Conservation (phyloP, 2,888 invertebrate species). For the Troides helena region DNA sequence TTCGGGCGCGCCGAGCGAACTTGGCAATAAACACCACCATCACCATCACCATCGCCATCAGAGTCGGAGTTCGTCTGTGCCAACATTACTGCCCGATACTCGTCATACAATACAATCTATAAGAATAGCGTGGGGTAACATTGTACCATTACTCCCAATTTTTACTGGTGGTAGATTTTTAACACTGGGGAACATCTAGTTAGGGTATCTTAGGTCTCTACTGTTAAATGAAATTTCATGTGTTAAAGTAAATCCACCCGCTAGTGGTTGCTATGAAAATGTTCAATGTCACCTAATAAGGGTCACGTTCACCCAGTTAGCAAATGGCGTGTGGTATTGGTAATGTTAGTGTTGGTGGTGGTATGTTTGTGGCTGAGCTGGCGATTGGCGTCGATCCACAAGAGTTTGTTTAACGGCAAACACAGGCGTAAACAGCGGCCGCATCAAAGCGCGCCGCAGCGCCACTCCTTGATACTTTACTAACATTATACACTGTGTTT, state of each 20-base stretch:
- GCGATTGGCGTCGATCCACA: slow-evolving; percentile 37
- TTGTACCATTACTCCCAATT: not conserved
- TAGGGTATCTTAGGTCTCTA: too few relatives aligned
- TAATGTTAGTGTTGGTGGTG: slow-evolving; percentile 4
- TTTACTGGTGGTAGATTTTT: too few relatives aligned
- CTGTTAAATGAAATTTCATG: too few relatives aligned
- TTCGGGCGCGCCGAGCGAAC: slow-evolving; percentile 61
- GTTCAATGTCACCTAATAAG: too few relatives aligned
- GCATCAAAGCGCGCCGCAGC: slow-evolving; percentile 60
- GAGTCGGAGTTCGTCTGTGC: slow-evolving; percentile 24
- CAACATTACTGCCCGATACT: slow-evolving; percentile 29
- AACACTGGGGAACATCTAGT: too few relatives aligned
- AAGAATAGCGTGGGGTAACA: not conserved
- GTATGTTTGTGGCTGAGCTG: slow-evolving; percentile 32
- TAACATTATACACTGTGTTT: too few relatives aligned
- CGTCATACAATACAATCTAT: slow-evolving; percentile 26
- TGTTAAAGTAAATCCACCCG: too few relatives aligned
- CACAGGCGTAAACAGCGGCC: slow-evolving; percentile 73
- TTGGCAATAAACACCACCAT: slow-evolving; percentile 52
- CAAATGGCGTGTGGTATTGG: not conserved
- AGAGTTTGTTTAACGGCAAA: slow-evolving; percentile 68
- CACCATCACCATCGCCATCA: slow-evolving; percentile 13
- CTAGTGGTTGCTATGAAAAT: too few relatives aligned
- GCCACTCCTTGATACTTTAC: slow-evolving; percentile 29
- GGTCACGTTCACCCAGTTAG: too few relatives aligned